Conservation (phyloP, 2,888 invertebrate genomes). For the Meliscaeva auricollis region DNA sequence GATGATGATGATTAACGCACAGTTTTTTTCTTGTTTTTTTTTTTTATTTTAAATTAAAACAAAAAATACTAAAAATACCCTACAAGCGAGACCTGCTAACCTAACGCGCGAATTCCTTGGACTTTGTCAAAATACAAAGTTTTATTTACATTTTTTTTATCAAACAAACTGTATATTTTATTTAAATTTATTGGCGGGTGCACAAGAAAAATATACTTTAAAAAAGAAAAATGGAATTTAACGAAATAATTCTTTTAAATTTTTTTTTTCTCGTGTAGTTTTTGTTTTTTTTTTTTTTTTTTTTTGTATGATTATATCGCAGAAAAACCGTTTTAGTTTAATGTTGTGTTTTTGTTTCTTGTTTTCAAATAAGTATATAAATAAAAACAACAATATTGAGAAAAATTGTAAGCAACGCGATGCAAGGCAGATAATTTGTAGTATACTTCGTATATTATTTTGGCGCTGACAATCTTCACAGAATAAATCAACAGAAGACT, state of each 20-base stretch:
- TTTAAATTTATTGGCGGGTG: conserved; percentile 4
- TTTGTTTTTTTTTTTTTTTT: neutral
- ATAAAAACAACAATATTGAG: neutral
- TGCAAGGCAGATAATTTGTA: conserved; percentile 42
- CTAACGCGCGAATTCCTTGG: conserved; percentile 11
- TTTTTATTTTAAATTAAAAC: neutral
- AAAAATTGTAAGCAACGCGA: conserved; percentile 16
- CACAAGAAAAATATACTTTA: neutral
- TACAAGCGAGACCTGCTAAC: neutral
- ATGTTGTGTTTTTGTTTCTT: neutral
- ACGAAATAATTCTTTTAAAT: neutral
- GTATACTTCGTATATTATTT: conserved; percentile 27
- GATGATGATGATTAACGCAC: neutral
- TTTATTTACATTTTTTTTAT: conserved; percentile 31
- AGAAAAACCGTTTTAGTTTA: neutral
- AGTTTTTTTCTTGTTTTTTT: conserved; percentile 5
- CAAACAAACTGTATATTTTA: neutral
- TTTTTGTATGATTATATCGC: neutral
- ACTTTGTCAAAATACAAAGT: conserved; percentile 4
- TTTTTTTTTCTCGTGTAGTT: too few relatives aligned
- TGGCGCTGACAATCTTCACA: conserved; percentile 42
- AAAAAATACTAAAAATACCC: conserved; percentile 36
- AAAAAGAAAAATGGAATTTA: neutral
- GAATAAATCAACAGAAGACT: conserved; percentile 56
- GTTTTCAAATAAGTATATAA: neutral